phyloP scores from a whole-genome alignment of 1,140 invertebrate species.

The Drosophila grimshawi region DNA sequence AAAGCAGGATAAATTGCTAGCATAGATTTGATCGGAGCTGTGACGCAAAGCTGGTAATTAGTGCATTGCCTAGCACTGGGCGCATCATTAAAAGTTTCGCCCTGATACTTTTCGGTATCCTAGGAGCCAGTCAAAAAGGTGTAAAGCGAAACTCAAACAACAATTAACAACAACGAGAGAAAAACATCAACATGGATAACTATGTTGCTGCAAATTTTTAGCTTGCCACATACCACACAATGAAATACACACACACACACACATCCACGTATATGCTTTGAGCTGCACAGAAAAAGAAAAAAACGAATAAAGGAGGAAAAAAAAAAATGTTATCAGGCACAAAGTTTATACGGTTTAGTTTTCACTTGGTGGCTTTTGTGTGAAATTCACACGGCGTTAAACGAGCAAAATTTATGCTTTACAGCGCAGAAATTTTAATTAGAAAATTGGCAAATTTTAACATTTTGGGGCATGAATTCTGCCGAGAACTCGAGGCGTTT shows the following conservation, averaged over 20 bases:
- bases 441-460: constrained; percentile 80
- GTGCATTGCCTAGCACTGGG: constrained; percentile 14
- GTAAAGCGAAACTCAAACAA: constrained; percentile 31
- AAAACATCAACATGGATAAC: neutral
- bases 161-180: constrained; percentile 11
- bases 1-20: constrained; percentile 44
- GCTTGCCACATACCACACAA: constrained; percentile 13
- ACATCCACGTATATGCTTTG: constrained; percentile 40
- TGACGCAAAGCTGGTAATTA: constrained; percentile 38
- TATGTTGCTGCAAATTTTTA: constrained; percentile 10
- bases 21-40: constrained; percentile 7
- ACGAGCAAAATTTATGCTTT: constrained; percentile 79
- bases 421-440: constrained; percentile 82
- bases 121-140: constrained; percentile 22
- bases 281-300: constrained; percentile 28
- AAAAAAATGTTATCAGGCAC: constrained; percentile 30
- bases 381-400: constrained; percentile 55
- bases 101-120: constrained; percentile 6
- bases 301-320: neutral
- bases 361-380: constrained; percentile 64
- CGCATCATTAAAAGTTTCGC: constrained; percentile 24
- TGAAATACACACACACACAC: neutral
- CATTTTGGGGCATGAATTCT: constrained; percentile 31
- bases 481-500: constrained; percentile 22
- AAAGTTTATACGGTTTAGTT: constrained; percentile 32